Percentiles rank a stretch among this genome's conserved stretches.
Evolutionary conservation across 2,113 vertebrate genomes (phyloP).

Genomic region (Plotosus lineatus): DNA sequence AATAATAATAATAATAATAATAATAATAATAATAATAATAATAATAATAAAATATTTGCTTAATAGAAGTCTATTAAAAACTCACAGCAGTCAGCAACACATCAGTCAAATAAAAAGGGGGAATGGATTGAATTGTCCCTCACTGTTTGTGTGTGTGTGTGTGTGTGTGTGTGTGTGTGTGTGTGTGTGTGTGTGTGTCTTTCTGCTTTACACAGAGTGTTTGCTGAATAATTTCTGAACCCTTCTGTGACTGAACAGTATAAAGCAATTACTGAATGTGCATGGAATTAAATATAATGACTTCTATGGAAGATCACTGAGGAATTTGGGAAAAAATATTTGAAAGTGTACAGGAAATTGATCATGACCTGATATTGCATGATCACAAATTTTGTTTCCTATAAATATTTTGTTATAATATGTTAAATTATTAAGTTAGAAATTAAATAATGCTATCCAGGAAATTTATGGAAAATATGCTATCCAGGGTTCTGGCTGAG

Average conservation of each 20-base stretch:
- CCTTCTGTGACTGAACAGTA: background rate
- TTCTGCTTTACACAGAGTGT: background rate
- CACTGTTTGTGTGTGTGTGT: too few relatives aligned
- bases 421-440: too few relatives aligned
- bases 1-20: too few relatives aligned
- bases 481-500: too few relatives aligned
- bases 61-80: constrained; percentile 20
- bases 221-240: background rate
- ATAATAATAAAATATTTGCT: constrained; percentile 1
- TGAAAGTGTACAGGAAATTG: background rate
- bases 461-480: too few relatives aligned
- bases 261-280: background rate
- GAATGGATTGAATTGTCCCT: background rate
- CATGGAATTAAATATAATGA: background rate
- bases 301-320: background rate
- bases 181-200: background rate
- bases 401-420: too few relatives aligned
- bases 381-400: background rate
- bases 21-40: too few relatives aligned
- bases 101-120: background rate
- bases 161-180: background rate
- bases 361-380: background rate
- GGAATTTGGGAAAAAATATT: background rate
- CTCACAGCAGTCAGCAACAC: background rate
- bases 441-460: too few relatives aligned